Conservation (phyloP, 2,113 vertebrate species). For the Canis aureus region DNA sequence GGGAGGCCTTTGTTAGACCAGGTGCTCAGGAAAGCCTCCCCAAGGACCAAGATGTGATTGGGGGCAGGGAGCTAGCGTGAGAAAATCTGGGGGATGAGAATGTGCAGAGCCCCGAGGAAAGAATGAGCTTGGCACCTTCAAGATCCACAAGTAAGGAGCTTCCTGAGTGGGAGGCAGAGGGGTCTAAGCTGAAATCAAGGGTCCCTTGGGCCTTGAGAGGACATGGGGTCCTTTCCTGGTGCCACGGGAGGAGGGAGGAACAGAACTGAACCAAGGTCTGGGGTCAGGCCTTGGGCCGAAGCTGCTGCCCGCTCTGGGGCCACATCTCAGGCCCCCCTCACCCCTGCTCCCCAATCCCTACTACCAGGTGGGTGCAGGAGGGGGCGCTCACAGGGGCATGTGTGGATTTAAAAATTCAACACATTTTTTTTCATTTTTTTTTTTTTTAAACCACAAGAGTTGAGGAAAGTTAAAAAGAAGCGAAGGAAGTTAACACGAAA, state of each 20-base stretch:
- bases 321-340: not conserved
- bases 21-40: not conserved
- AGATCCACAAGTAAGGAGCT: not conserved
- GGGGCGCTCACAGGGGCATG: not conserved
- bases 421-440: not conserved
- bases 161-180: fast-evolving
- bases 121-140: not conserved
- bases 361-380: not conserved
- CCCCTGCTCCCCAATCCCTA: not conserved
- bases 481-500: not conserved
- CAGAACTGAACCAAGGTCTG: not conserved
- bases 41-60: not conserved
- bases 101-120: fast-evolving
- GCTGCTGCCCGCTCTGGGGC: not conserved
- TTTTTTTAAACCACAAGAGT: not conserved
- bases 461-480: not conserved
- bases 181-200: not conserved
- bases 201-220: fast-evolving
- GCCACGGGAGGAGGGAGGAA: not conserved
- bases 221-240: not conserved
- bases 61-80: fast-evolving
- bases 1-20: not conserved
- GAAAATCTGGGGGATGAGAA: not conserved
- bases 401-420: not conserved
- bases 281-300: fast-evolving